phyloP scores from a whole-genome alignment of 1,140 invertebrate genomes.

The Drosophila virilis region DNA sequence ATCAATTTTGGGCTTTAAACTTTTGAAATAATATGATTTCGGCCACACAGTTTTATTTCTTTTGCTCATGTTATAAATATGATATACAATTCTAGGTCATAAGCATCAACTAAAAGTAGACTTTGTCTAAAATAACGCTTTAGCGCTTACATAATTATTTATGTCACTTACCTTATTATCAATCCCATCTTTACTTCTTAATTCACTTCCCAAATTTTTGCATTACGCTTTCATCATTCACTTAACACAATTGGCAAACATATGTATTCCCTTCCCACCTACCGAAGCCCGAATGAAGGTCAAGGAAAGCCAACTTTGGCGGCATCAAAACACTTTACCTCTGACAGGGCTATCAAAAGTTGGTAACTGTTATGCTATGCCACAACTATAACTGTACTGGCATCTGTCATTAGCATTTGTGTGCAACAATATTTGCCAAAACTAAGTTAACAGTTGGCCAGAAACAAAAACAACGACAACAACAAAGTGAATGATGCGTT shows the following conservation, averaged over 20 bases:
- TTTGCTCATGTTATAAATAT: too few relatives aligned
- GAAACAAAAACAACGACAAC: conserved; percentile 24
- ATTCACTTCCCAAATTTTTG: not conserved
- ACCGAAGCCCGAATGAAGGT: not conserved
- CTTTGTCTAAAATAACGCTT: too few relatives aligned
- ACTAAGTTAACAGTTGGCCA: conserved; percentile 34
- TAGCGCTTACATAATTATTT: not conserved
- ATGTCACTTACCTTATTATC: not conserved
- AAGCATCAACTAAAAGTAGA: too few relatives aligned
- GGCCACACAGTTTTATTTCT: too few relatives aligned
- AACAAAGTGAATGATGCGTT: conserved; percentile 21
- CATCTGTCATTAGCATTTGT: conserved; percentile 47
- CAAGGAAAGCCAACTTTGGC: not conserved
- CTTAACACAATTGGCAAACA: conserved; percentile 11
- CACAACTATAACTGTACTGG: conserved; percentile 27
- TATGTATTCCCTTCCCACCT: not conserved
- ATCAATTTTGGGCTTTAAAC: too few relatives aligned
- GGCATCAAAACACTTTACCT: conserved; percentile 25
- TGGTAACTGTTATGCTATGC: not conserved
- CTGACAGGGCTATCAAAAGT: conserved; percentile 30
- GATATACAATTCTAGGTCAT: too few relatives aligned
- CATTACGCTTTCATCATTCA: not conserved
- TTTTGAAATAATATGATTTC: too few relatives aligned
- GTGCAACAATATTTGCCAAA: conserved; percentile 37
- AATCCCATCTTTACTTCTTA: not conserved